Evolutionary conservation across 2,888 invertebrate genomes (phyloP).

Genomic region (Drosophila aldrichi): DNA sequence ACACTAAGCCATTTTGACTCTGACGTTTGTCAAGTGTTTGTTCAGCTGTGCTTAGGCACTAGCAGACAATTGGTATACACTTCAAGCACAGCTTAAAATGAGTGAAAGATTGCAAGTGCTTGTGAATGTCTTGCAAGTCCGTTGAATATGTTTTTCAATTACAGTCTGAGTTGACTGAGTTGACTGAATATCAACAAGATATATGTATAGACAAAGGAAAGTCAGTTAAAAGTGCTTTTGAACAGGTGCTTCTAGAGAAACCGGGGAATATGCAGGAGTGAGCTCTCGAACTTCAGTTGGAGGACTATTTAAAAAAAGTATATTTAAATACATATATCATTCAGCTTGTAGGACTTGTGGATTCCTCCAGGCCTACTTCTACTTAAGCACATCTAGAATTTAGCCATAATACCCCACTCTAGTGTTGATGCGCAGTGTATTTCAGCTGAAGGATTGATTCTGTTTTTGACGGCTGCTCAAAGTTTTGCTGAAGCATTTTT

Average conservation of each 20-base stretch:
- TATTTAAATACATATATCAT: too few species aligned
- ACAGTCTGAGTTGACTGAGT: not conserved
- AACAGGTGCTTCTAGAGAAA: not conserved
- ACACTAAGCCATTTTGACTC: conserved; percentile 72
- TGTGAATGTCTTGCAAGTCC: not conserved
- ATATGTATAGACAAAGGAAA: not conserved
- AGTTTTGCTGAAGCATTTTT: conserved; percentile 28
- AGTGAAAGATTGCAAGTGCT: not conserved
- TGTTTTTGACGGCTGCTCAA: conserved; percentile 5
- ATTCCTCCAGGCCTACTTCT: not conserved
- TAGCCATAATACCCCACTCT: not conserved
- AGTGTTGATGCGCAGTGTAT: conserved; percentile 16
- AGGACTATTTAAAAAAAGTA: too few species aligned
- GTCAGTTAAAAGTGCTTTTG: too few species aligned
- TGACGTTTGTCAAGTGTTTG: conserved; percentile 60
- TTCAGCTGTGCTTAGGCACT: conserved; percentile 29
- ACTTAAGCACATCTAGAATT: not conserved
- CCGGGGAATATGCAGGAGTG: not conserved
- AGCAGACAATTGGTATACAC: conserved; percentile 33
- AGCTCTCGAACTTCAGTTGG: too few species aligned
- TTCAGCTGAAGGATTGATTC: conserved; percentile 7
- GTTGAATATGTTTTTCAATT: conserved; percentile 6
- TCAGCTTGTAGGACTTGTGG: not conserved
- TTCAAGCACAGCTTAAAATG: conserved; percentile 1
- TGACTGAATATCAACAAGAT: not conserved